Conservation (phyloP, 2,113 vertebrate species). For the Riparia riparia region DNA sequence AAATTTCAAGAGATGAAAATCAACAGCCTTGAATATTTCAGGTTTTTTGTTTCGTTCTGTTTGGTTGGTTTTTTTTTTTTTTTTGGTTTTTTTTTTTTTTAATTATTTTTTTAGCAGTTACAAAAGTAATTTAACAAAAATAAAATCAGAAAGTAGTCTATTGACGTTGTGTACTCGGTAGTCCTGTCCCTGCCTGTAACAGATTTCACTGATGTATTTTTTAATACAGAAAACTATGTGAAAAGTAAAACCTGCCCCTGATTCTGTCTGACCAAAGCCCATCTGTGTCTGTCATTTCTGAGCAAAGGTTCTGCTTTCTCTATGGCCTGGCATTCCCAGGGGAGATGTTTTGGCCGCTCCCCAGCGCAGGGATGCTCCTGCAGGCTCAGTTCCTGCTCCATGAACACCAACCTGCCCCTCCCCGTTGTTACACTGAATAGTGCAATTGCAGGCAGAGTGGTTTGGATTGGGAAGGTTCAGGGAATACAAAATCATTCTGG, state of each 20-base stretch:
- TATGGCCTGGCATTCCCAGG: background rate
- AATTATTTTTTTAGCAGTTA: constrained; percentile 75
- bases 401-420: background rate
- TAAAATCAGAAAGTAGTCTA: constrained; percentile 75
- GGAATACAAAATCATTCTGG: background rate
- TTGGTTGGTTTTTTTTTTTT: background rate
- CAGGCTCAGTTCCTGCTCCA: background rate
- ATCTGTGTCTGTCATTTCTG: constrained; percentile 75
- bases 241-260: constrained; percentile 72
- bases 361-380: constrained; percentile 27
- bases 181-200: constrained; percentile 81
- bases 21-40: constrained; percentile 66
- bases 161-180: constrained; percentile 78
- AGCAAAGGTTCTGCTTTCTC: constrained; percentile 36
- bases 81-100: background rate
- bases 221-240: constrained; percentile 80
- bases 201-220: constrained; percentile 78
- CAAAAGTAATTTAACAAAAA: constrained; percentile 78
- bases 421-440: background rate
- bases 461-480: background rate
- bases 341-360: background rate
- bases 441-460: constrained; percentile 22
- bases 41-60: constrained; percentile 8
- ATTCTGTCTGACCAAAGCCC: constrained; percentile 74
- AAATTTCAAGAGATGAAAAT: constrained; percentile 64